A percentile compares a stretch with the other conserved stretches of the same genome.
phyloP scores from a whole-genome alignment of 2,113 vertebrate species.

The Serinus canaria region DNA sequence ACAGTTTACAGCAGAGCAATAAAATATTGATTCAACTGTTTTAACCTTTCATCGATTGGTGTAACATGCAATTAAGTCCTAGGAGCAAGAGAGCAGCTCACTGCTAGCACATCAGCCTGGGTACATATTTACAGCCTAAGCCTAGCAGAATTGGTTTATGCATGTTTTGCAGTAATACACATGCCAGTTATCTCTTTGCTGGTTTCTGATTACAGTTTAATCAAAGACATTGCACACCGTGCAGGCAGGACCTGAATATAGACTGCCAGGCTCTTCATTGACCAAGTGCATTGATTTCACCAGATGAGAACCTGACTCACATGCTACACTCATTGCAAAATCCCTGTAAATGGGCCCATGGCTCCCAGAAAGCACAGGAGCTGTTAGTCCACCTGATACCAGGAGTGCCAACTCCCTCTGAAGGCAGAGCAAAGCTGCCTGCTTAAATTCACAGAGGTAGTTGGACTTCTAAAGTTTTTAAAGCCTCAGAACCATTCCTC shows the following conservation, averaged over 20 bases:
- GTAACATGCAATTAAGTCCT: constrained; percentile 31
- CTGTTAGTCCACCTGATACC: not conserved
- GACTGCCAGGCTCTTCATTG: not conserved
- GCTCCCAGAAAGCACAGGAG: not conserved
- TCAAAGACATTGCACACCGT: not conserved
- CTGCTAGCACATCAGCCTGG: not conserved
- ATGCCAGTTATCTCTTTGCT: not conserved
- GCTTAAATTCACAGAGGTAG: not conserved
- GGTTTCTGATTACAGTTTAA: not conserved
- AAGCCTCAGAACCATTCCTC: not conserved
- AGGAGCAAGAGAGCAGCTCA: not conserved
- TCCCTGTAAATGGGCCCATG: not conserved
- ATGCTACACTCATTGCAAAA: not conserved
- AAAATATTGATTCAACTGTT: constrained; percentile 55
- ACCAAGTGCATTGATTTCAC: not conserved
- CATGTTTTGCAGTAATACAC: not conserved
- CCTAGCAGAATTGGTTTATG: not conserved
- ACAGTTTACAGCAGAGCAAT: constrained; percentile 25
- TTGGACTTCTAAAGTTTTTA: not conserved
- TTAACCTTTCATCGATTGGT: constrained; percentile 13
- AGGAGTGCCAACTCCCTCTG: not conserved
- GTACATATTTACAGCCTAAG: not conserved
- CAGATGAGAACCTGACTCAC: not conserved
- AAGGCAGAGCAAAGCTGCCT: not conserved
- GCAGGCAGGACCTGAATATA: not conserved